These are phyloP conservation scores for Sphinx pinastri DNA, from an alignment of 2,888 invertebrate genomes.

Conservation along the genomic window DNA sequence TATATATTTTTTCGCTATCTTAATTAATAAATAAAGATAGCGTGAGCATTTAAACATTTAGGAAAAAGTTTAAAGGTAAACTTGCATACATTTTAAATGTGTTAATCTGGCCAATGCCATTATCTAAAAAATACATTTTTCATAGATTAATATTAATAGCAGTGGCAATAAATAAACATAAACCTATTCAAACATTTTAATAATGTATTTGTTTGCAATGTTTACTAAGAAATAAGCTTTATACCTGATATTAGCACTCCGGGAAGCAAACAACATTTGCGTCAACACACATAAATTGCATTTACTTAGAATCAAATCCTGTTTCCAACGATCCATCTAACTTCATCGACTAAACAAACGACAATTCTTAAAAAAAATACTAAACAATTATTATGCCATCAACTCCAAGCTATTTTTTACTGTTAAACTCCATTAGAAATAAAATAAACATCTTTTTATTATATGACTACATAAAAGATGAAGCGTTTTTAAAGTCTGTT, in stretches of 20 bases:
- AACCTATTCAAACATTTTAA: background rate
- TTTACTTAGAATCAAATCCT: conserved; percentile 25
- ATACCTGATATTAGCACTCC: conserved; percentile 29
- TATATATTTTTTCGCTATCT: too few species aligned
- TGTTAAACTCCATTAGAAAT: background rate
- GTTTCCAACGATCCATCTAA: conserved; percentile 13
- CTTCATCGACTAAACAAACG: conserved; percentile 3
- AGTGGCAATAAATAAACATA: background rate
- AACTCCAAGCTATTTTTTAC: background rate
- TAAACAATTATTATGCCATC: conserved; percentile 16
- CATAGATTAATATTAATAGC: background rate
- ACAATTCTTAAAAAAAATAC: conserved; percentile 8
- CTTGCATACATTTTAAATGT: too few species aligned
- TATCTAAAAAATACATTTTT: background rate
- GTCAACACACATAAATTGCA: conserved; percentile 24
- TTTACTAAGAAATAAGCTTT: conserved; percentile 12
- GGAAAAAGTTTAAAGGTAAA: too few species aligned
- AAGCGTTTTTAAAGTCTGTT: background rate
- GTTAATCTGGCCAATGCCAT: background rate
- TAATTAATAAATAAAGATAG: too few species aligned
- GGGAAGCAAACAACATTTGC: conserved; percentile 29
- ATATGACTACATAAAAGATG: background rate
- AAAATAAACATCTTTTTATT: conserved; percentile 12
- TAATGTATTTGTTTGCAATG: background rate
- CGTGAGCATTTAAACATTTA: too few species aligned